Evolutionary conservation across 2,113 vertebrate species (phyloP).

Genomic region (Trichomycterus rosablanca): DNA sequence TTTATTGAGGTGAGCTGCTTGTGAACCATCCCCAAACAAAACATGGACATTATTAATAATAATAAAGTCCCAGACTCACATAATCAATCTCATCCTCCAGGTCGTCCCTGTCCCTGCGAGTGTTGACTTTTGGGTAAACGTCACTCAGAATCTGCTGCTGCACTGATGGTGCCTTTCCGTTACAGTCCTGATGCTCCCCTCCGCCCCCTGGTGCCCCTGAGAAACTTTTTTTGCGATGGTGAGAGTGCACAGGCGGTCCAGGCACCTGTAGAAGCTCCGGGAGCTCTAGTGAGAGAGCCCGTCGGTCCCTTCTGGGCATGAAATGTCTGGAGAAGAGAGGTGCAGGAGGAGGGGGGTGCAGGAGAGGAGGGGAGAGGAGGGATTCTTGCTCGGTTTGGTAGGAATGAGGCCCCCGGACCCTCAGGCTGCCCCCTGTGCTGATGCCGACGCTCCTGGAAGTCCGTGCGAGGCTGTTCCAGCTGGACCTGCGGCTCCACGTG

Average conservation of each 20-base stretch:
- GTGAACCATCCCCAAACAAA: no score
- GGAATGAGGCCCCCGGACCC: constrained; percentile 71
- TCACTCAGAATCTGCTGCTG: constrained; percentile 71
- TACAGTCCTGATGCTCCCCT: constrained; percentile 81
- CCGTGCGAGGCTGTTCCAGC: constrained; percentile 86
- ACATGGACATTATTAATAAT: no score
- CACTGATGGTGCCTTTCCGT: constrained; percentile 80
- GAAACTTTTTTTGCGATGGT: constrained; percentile 61
- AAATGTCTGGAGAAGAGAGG: constrained; percentile 60
- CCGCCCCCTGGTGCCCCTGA: constrained; percentile 39
- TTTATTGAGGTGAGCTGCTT: no score
- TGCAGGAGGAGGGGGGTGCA: constrained; percentile 52
- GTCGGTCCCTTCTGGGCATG: constrained; percentile 67
- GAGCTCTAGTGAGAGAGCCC: constrained; percentile 86
- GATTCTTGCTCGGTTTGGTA: constrained; percentile 80
- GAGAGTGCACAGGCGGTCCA: constrained; percentile 37
- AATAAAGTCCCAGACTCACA: no score
- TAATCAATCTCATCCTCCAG: constrained; percentile 94
- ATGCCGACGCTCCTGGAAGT: constrained; percentile 63
- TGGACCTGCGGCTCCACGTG: constrained; percentile 85
- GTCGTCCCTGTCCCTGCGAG: constrained; percentile 75
- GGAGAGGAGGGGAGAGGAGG: constrained; percentile 71
- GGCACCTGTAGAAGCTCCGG: constrained; percentile 78
- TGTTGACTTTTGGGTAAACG: constrained; percentile 89
- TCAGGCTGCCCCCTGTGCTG: constrained; percentile 61